Percentiles rank a stretch among this genome's conserved stretches.
Evolutionary conservation across 1,140 invertebrate species (phyloP).

Genomic region (Protaetia brevitarsis): DNA sequence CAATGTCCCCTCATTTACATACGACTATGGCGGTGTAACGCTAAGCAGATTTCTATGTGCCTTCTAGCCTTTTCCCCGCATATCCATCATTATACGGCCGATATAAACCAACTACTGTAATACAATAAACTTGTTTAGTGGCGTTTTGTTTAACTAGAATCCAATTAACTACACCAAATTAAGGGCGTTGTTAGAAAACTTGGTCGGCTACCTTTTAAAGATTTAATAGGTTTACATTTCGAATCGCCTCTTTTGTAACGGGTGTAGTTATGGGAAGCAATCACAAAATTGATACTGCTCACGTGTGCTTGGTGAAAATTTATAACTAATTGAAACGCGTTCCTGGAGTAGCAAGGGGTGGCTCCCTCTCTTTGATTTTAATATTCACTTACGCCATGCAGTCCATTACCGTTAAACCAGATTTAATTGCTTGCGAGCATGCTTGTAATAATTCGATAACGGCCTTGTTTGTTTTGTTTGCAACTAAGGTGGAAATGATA

Average conservation of each 20-base stretch:
- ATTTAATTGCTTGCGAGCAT: not conserved
- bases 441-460: not conserved
- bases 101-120: conserved; percentile 17
- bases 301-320: not conserved
- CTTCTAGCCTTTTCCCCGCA: not conserved
- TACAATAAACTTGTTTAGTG: conserved; percentile 1
- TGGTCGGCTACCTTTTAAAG: not conserved
- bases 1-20: conserved; percentile 33
- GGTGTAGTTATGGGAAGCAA: too few species aligned
- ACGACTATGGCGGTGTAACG: conserved; percentile 22
- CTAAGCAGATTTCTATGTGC: not conserved
- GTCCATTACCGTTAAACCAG: not conserved
- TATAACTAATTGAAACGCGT: not conserved
- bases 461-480: not conserved
- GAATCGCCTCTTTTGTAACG: not conserved
- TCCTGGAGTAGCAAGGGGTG: not conserved
- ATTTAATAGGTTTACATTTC: not conserved
- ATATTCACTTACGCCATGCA: not conserved
- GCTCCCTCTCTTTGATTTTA: not conserved
- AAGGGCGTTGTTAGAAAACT: not conserved
- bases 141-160: conserved; percentile 2
- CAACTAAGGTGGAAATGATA: not conserved
- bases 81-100: not conserved
- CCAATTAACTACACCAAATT: not conserved
- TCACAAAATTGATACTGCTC: not conserved